Evolutionary conservation across 2,113 vertebrate species (phyloP).

Genomic region (Carollia perspicillata): DNA sequence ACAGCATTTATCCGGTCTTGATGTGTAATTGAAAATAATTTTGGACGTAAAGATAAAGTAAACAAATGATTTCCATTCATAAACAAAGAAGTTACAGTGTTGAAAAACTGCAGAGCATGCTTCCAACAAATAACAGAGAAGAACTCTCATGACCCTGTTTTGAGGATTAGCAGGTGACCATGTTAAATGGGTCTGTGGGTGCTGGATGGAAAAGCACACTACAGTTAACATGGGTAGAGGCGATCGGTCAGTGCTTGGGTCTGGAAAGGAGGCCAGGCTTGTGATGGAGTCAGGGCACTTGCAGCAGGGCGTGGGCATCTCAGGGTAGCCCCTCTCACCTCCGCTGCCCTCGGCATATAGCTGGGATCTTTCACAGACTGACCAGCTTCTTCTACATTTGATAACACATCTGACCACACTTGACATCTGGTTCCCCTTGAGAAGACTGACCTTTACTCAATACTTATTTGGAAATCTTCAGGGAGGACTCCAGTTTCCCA

Average conservation of each 20-base stretch:
- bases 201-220: too few relatives aligned
- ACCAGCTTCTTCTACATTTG: neutral
- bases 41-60: too few relatives aligned
- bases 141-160: accelerated
- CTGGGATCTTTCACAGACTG: neutral
- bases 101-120: neutral
- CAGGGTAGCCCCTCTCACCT: accelerated
- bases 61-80: neutral
- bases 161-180: too few relatives aligned
- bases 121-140: too few relatives aligned
- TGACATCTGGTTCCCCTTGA: accelerated
- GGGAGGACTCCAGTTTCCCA: too few relatives aligned
- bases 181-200: accelerated
- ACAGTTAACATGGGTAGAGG: neutral
- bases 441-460: too few relatives aligned
- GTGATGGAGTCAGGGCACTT: too few relatives aligned
- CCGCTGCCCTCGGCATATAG: accelerated
- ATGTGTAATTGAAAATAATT: neutral
- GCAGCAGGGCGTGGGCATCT: too few relatives aligned
- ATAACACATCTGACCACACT: too few relatives aligned
- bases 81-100: neutral
- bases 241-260: accelerated
- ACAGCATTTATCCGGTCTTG: too few relatives aligned
- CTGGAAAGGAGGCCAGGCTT: neutral
- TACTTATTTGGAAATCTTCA: neutral